These are phyloP conservation scores for Blastobasis adustella DNA, from an alignment of 2,888 invertebrate species.

Conservation along the genomic window DNA sequence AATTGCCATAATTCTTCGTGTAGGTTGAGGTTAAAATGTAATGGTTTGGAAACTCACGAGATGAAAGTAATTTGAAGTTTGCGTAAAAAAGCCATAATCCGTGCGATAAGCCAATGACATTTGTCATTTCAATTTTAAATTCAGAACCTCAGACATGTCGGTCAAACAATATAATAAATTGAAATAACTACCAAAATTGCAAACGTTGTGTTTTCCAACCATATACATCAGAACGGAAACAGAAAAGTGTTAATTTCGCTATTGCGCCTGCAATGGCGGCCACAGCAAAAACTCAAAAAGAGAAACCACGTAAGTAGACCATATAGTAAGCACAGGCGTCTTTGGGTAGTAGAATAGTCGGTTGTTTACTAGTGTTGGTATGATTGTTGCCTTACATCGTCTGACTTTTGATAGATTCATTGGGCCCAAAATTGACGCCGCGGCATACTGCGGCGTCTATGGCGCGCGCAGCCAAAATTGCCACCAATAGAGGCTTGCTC, in stretches of 20 bases:
- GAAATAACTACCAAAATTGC: constrained; percentile 43
- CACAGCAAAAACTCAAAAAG: constrained; percentile 46
- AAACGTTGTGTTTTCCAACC: constrained; percentile 27
- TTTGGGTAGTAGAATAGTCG: background rate
- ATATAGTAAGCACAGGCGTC: background rate
- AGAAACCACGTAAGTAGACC: constrained; percentile 47
- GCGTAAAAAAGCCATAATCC: no score
- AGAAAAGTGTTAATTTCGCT: constrained; percentile 1
- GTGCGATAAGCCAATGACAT: no score
- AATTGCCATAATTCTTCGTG: no score
- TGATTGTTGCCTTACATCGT: background rate
- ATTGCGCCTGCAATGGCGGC: constrained; percentile 37
- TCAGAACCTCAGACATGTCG: constrained; percentile 35
- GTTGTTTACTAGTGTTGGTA: background rate
- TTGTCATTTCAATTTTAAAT: constrained; percentile 23
- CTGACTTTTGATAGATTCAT: constrained; percentile 19
- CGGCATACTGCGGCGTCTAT: constrained; percentile 58
- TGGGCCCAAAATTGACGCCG: constrained; percentile 42
- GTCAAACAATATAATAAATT: constrained; percentile 21
- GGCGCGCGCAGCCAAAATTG: constrained; percentile 59
- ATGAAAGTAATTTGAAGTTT: no score
- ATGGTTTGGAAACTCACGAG: no score
- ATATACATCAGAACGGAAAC: constrained; percentile 10
- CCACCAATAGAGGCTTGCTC: constrained; percentile 44
- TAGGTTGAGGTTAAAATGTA: no score